These are phyloP conservation scores for Batillaria attramentaria DNA, from an alignment of 1,140 invertebrate genomes.

Conservation along the genomic window DNA sequence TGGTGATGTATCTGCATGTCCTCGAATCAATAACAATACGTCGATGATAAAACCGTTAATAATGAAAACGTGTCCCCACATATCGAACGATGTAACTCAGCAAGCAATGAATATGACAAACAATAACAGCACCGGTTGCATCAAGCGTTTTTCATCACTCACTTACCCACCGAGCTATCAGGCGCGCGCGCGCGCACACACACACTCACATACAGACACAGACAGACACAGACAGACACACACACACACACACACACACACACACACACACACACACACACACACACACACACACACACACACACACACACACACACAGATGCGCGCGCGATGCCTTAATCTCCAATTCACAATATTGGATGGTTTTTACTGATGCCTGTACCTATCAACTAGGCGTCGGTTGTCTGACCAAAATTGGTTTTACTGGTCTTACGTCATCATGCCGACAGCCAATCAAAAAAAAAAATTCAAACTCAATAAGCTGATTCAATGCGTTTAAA, in stretches of 20 bases:
- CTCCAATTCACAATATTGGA: too few relatives aligned
- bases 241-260: background rate
- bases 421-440: too few relatives aligned
- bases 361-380: background rate
- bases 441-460: background rate
- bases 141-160: too few relatives aligned
- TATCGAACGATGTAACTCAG: too few relatives aligned
- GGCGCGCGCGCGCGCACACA: background rate
- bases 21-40: too few relatives aligned
- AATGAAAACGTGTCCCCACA: background rate
- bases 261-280: slow-evolving; percentile 5
- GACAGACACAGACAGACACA: too few relatives aligned
- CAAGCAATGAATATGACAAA: too few relatives aligned
- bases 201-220: background rate
- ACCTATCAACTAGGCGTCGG: too few relatives aligned
- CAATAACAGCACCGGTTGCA: too few relatives aligned
- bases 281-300: background rate
- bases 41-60: too few relatives aligned
- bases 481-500: background rate
- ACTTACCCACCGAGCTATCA: background rate
- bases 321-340: background rate
- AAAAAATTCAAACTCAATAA: background rate
- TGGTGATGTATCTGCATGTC: too few relatives aligned
- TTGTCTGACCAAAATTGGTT: too few relatives aligned
- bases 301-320: slow-evolving; percentile 1